phyloP scores from a whole-genome alignment of 2,113 vertebrate genomes.

The Gulo gulo region DNA sequence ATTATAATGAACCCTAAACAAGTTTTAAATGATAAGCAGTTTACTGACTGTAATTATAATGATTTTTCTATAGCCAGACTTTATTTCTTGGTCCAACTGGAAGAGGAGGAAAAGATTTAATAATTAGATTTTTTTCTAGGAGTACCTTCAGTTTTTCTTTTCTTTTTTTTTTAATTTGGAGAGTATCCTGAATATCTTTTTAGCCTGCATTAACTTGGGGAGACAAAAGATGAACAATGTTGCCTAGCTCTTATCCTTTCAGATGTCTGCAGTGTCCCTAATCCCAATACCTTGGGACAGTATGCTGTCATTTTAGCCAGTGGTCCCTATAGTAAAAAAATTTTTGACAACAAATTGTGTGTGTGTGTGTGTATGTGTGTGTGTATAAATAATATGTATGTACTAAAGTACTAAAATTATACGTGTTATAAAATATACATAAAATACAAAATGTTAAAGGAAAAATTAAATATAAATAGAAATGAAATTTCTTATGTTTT shows the following conservation, averaged over 20 bases:
- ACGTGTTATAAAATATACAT: background rate
- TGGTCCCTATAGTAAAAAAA: background rate
- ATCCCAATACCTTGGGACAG: background rate
- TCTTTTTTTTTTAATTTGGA: background rate
- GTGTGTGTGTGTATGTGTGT: background rate
- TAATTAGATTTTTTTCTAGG: background rate
- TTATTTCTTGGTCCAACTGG: background rate
- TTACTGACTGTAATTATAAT: background rate
- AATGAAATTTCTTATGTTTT: background rate
- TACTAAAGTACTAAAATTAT: background rate
- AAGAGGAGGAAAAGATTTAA: background rate
- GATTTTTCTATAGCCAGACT: background rate
- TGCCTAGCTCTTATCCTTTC: background rate
- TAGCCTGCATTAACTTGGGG: background rate
- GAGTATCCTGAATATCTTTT: background rate
- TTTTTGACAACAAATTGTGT: background rate
- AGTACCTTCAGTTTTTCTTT: background rate
- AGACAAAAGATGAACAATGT: background rate
- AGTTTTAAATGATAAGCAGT: background rate
- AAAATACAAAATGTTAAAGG: background rate
- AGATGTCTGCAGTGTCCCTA: background rate
- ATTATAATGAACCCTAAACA: background rate
- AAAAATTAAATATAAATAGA: background rate
- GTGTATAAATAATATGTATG: background rate
- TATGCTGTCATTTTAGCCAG: background rate